These are phyloP conservation scores for Sthenelais limicola DNA, from an alignment of 2,888 invertebrate species.

Conservation along the genomic window DNA sequence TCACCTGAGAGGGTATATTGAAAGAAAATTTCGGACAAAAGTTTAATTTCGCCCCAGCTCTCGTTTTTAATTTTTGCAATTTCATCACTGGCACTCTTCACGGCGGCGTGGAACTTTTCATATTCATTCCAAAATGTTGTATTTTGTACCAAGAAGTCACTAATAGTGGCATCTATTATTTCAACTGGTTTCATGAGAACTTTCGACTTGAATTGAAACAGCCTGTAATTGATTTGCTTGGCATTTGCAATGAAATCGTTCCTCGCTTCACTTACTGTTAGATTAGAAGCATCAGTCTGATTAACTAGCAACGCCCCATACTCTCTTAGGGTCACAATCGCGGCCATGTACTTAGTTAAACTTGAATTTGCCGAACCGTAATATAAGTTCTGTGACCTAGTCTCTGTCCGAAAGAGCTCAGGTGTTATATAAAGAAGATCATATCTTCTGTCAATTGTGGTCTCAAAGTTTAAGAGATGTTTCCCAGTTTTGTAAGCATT, in stretches of 20 bases:
- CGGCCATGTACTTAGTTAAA: not conserved
- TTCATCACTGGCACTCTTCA: not conserved
- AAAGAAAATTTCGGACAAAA: not conserved
- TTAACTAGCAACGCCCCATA: not conserved
- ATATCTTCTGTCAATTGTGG: slow-evolving; percentile 36
- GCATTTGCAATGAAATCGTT: slow-evolving; percentile 1
- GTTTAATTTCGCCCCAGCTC: not conserved
- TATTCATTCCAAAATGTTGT: not conserved
- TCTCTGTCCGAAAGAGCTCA: not conserved
- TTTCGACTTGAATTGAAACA: slow-evolving; percentile 2
- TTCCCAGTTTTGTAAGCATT: slow-evolving; percentile 35
- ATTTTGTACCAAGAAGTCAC: not conserved
- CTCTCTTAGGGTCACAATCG: not conserved
- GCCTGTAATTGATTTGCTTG: not conserved
- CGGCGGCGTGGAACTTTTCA: not conserved
- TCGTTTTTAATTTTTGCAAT: not conserved
- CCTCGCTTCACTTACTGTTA: not conserved
- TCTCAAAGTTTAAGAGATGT: slow-evolving; percentile 24
- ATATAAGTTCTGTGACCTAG: not conserved
- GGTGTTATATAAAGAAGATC: slow-evolving; percentile 33
- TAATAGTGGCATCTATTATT: not conserved
- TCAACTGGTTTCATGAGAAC: not conserved
- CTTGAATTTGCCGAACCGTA: not conserved
- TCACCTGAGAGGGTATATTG: no score
- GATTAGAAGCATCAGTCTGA: not conserved